These are phyloP conservation scores for Astatoreochromis straeleni DNA, from an alignment of 2,113 vertebrate species.

Conservation along the genomic window DNA sequence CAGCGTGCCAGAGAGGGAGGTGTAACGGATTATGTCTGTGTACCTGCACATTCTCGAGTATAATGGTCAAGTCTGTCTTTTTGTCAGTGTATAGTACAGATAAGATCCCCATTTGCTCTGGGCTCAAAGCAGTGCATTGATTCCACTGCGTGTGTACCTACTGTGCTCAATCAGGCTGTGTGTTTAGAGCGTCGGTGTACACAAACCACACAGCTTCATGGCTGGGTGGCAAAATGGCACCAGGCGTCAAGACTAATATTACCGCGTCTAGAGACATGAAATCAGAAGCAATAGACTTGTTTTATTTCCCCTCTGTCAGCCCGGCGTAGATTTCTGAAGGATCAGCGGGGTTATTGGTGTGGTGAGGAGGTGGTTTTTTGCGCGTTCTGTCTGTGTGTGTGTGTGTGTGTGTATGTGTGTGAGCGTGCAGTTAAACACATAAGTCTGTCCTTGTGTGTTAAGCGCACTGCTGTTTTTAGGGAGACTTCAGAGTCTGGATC, in stretches of 20 bases:
- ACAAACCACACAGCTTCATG: constrained; percentile 21
- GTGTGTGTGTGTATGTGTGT: not conserved
- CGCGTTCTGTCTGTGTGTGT: not conserved
- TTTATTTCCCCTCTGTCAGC: constrained; percentile 26
- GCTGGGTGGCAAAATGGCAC: not conserved
- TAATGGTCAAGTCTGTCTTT: constrained; percentile 33
- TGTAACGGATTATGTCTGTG: not conserved
- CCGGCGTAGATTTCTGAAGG: not conserved
- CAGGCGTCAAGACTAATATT: not conserved
- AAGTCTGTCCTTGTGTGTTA: not conserved
- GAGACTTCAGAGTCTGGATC: not conserved
- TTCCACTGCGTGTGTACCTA: not conserved
- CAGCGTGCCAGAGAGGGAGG: constrained; percentile 18
- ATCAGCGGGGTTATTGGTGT: constrained; percentile 8
- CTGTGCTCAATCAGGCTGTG: constrained; percentile 25
- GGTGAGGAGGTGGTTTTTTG: constrained; percentile 1
- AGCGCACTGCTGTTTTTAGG: not conserved
- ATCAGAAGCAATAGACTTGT: constrained; percentile 14
- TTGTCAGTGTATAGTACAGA: constrained; percentile 9
- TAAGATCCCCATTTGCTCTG: constrained; percentile 20
- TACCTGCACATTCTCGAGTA: constrained; percentile 20
- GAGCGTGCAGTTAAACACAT: not conserved
- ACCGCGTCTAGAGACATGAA: constrained; percentile 6
- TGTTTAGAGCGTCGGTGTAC: not conserved
- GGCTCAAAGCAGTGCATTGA: constrained; percentile 7